These are phyloP conservation scores for Anoplius nigerrimus DNA, from an alignment of 2,888 invertebrate genomes.

Conservation along the genomic window DNA sequence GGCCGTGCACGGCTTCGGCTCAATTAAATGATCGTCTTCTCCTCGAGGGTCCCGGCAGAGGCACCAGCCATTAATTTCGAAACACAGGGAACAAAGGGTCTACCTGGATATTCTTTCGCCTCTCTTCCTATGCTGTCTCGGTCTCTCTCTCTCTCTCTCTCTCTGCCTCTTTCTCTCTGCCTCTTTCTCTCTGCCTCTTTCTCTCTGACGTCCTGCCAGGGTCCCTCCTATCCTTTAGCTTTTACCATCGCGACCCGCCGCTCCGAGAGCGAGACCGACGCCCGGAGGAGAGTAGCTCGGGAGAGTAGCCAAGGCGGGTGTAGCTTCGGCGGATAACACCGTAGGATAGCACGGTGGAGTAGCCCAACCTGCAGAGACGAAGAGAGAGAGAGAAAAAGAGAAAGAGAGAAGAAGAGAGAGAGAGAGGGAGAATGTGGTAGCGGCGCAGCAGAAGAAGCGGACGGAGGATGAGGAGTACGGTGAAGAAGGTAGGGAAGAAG, in stretches of 20 bases:
- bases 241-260: conserved; percentile 49
- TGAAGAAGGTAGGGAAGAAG: conserved; percentile 28
- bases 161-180: conserved; percentile 12
- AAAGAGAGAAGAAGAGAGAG: conserved; percentile 19
- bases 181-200: not conserved
- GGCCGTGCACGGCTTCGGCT: conserved; percentile 55
- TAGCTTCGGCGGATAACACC: too few species aligned
- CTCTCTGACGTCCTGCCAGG: conserved; percentile 6
- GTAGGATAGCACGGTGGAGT: too few species aligned
- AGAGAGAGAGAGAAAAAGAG: too few species aligned
- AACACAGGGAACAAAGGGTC: conserved; percentile 71
- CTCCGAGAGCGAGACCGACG: conserved; percentile 41
- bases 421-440: conserved; percentile 18
- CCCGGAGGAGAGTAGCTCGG: conserved; percentile 21
- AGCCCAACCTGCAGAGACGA: too few species aligned
- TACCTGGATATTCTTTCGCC: conserved; percentile 59
- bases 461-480: conserved; percentile 33
- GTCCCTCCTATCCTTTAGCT: conserved; percentile 29
- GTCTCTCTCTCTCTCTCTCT: conserved; percentile 12
- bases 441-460: conserved; percentile 10
- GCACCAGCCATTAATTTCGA: conserved; percentile 70
- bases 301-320: conserved; percentile 15
- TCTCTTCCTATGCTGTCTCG: conserved; percentile 19
- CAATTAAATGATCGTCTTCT: conserved; percentile 67
- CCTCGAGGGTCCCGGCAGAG: conserved; percentile 54